A percentile compares a stretch with the other conserved stretches of the same genome.
These are phyloP conservation scores for Allolobophora icterica DNA, from an alignment of 2,888 invertebrate genomes.

Conservation along the genomic window DNA sequence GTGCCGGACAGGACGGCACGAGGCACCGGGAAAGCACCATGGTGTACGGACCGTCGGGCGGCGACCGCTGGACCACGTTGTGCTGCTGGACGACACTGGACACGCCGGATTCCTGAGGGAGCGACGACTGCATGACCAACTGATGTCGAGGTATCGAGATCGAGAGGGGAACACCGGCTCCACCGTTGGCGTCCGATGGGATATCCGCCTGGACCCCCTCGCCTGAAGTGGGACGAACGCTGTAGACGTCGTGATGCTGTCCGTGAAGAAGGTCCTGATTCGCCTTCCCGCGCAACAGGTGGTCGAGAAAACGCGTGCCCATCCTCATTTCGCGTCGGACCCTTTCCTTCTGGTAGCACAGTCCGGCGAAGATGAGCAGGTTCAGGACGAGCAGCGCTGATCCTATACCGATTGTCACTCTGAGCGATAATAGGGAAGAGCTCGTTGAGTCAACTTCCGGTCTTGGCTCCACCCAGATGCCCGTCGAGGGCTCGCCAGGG, in stretches of 20 bases:
- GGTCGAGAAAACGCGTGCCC: constrained; percentile 18
- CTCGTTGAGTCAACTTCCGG: background rate
- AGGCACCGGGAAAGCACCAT: constrained; percentile 26
- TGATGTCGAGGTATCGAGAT: background rate
- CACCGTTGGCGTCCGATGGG: constrained; percentile 2
- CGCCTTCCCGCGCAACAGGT: background rate
- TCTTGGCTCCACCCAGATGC: background rate
- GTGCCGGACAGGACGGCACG: background rate
- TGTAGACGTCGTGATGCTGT: constrained; percentile 23
- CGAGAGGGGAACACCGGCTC: background rate
- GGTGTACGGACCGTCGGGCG: background rate
- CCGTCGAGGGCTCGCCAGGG: background rate
- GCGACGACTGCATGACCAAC: background rate
- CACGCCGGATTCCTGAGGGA: background rate
- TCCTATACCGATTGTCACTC: constrained; percentile 13
- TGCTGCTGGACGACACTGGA: background rate
- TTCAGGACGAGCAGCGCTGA: constrained; percentile 5
- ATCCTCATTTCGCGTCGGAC: constrained; percentile 13
- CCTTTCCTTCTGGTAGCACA: constrained; percentile 19
- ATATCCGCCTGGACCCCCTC: background rate
- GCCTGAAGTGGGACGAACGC: background rate
- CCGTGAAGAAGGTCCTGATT: background rate
- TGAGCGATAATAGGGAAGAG: background rate
- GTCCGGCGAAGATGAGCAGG: constrained; percentile 23
- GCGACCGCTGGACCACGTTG: background rate